These are phyloP conservation scores for Morelia viridis DNA, from an alignment of 2,797 vertebrate genomes.

Conservation along the genomic window DNA sequence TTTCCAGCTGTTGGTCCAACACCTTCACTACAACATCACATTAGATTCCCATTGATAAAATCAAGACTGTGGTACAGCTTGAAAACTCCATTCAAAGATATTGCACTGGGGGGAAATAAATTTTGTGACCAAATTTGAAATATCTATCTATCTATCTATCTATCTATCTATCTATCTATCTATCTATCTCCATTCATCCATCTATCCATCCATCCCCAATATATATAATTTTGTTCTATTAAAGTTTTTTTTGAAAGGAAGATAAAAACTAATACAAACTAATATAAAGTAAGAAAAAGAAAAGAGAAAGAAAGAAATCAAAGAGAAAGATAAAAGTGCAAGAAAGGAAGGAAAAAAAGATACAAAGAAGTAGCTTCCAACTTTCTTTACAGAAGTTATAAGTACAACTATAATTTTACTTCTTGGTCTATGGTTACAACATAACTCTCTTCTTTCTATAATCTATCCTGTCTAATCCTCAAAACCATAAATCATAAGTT, in stretches of 20 bases:
- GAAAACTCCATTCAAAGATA: conserved; percentile 37
- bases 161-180: no score
- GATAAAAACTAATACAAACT: no score
- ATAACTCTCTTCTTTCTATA: background rate
- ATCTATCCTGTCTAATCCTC: background rate
- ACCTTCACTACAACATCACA: no score
- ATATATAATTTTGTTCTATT: no score
- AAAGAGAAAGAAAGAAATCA: background rate
- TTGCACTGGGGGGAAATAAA: no score
- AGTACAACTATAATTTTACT: background rate
- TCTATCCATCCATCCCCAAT: no score
- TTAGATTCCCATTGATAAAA: conserved; percentile 16
- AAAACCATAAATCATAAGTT: background rate
- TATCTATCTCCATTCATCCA: no score
- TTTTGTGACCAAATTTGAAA: no score
- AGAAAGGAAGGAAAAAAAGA: background rate
- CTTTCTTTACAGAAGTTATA: background rate
- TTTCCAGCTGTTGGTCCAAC: background rate
- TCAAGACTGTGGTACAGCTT: background rate
- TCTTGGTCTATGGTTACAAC: background rate
- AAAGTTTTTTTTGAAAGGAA: no score
- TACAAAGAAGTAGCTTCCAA: background rate
- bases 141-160: no score
- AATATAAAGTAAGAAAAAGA: no score
- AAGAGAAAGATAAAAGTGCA: background rate